Evolutionary conservation across 2,113 vertebrate genomes (phyloP).

Genomic region (Alces alces): DNA sequence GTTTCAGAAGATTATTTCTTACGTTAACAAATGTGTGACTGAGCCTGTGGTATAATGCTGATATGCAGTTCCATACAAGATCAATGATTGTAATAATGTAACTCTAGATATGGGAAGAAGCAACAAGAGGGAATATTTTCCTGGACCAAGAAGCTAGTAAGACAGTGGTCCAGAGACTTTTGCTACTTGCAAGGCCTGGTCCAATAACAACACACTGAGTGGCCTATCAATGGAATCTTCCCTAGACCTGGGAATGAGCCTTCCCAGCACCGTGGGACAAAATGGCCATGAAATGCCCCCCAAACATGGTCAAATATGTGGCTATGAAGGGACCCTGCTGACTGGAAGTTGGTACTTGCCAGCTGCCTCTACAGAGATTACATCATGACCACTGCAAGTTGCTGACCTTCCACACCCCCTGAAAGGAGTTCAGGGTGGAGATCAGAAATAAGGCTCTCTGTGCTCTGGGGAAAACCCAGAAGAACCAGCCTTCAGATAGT

Average conservation of each 20-base stretch:
- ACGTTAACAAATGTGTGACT: neutral
- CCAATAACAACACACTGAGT: neutral
- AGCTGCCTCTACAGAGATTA: neutral
- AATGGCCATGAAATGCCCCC: neutral
- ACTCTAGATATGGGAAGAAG: neutral
- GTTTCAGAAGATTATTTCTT: neutral
- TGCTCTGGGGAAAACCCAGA: neutral
- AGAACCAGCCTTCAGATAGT: neutral
- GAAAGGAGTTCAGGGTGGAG: neutral
- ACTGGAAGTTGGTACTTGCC: neutral
- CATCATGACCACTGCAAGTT: neutral
- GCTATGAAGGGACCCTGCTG: neutral
- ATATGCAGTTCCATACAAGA: neutral
- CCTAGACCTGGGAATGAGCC: neutral
- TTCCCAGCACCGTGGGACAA: neutral
- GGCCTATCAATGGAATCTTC: neutral
- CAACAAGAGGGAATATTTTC: neutral
- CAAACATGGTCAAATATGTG: neutral
- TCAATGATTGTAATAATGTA: neutral
- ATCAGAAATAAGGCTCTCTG: neutral
- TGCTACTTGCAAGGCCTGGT: neutral
- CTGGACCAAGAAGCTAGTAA: neutral
- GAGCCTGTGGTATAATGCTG: neutral
- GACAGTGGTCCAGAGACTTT: neutral
- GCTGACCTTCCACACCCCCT: neutral